phyloP scores from a whole-genome alignment of 2,888 invertebrate genomes.

The Platycheirus albimanus region DNA sequence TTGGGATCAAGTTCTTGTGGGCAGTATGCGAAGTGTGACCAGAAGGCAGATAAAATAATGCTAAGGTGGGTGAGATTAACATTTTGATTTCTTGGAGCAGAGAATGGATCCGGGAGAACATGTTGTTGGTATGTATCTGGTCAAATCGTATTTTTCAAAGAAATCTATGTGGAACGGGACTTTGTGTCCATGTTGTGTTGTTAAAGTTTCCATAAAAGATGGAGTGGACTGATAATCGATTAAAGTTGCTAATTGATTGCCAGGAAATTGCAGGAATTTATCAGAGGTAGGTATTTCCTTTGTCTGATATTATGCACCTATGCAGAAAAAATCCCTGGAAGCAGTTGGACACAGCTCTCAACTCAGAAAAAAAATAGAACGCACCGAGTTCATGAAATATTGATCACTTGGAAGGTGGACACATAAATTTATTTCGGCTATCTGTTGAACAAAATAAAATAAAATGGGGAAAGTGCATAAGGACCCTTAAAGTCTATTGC shows the following conservation, averaged over 20 bases:
- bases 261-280: constrained; percentile 23
- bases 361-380: too few species aligned
- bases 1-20: constrained; percentile 24
- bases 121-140: too few species aligned
- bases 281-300: constrained; percentile 1
- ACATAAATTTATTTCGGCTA: too few species aligned
- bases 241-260: constrained; percentile 60
- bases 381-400: too few species aligned
- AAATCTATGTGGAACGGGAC: constrained; percentile 48
- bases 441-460: too few species aligned
- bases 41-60: constrained; percentile 49
- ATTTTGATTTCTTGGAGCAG: constrained; percentile 59
- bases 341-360: too few species aligned
- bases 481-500: too few species aligned
- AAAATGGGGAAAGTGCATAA: too few species aligned
- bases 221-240: constrained; percentile 65
- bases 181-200: constrained; percentile 51
- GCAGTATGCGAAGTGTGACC: constrained; percentile 67
- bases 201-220: constrained; percentile 35
- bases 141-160: constrained; percentile 53
- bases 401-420: too few species aligned
- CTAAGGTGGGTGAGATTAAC: constrained; percentile 55
- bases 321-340: too few species aligned
- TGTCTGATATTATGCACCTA: too few species aligned
- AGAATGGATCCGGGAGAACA: constrained; percentile 66